Percentiles rank a stretch among this genome's conserved stretches.
phyloP scores from a whole-genome alignment of 1,140 invertebrate species.

The Mamestra configurata region DNA sequence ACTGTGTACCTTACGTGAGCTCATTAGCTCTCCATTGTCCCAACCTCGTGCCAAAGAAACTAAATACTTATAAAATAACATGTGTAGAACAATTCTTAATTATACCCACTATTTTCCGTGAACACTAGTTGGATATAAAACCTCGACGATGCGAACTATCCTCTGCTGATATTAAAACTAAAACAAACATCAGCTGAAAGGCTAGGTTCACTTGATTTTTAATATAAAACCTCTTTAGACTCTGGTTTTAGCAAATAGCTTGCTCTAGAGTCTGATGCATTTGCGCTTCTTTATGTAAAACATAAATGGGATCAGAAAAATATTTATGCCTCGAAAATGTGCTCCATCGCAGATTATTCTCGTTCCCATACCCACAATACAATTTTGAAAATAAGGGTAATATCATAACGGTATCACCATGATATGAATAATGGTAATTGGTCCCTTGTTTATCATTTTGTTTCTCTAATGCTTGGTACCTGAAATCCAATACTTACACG shows the following conservation, averaged over 20 bases:
- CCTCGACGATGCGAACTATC: not conserved
- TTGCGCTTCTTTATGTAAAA: not conserved
- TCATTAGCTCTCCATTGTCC: slow-evolving; percentile 24
- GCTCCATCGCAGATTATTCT: too few species aligned
- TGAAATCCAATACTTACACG: not conserved
- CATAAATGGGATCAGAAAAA: not conserved
- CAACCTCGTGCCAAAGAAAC: not conserved
- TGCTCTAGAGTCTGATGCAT: not conserved
- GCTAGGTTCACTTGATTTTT: slow-evolving; percentile 13
- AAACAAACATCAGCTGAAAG: slow-evolving; percentile 12
- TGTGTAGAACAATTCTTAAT: not conserved
- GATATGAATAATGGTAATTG: not conserved
- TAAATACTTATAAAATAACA: slow-evolving; percentile 16
- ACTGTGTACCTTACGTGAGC: not conserved
- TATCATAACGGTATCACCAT: not conserved
- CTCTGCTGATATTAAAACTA: slow-evolving; percentile 35
- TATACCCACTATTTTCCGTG: slow-evolving; percentile 9
- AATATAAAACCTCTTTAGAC: slow-evolving; percentile 31
- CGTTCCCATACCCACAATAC: not conserved
- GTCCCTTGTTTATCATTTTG: slow-evolving; percentile 1
- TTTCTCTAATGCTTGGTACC: not conserved
- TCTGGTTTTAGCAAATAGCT: slow-evolving; percentile 23
- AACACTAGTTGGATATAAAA: not conserved
- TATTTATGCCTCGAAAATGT: too few species aligned
- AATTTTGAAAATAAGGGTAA: not conserved